A percentile compares a stretch with the other conserved stretches of the same genome.
phyloP scores from a whole-genome alignment of 2,113 vertebrate genomes.

The pig (Sus scrofa) region T2T-Sscrofa CM000812.6:263918501-263919000 shows the following conservation, averaged over 20 bases:
- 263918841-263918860: constrained; percentile 3
- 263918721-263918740: background rate
- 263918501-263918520: background rate
- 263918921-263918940: background rate
- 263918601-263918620: background rate
- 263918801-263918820: background rate
- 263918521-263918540: background rate
- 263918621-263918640: background rate
- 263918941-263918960: background rate
- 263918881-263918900: constrained; percentile 6
- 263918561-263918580: constrained; percentile 2
- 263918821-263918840: constrained; percentile 8
- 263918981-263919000: background rate
- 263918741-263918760: background rate
- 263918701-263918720: background rate
- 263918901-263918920: background rate
- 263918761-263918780: background rate
- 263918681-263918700: background rate
- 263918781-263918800: background rate
- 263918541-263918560: background rate
- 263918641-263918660: background rate
- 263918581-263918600: background rate
- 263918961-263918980: background rate
- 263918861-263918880: background rate
- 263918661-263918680: constrained; percentile 15